These are phyloP conservation scores for Cryptoblepharus egeriae DNA, from an alignment of 2,797 vertebrate genomes.

Conservation along the genomic window DNA sequence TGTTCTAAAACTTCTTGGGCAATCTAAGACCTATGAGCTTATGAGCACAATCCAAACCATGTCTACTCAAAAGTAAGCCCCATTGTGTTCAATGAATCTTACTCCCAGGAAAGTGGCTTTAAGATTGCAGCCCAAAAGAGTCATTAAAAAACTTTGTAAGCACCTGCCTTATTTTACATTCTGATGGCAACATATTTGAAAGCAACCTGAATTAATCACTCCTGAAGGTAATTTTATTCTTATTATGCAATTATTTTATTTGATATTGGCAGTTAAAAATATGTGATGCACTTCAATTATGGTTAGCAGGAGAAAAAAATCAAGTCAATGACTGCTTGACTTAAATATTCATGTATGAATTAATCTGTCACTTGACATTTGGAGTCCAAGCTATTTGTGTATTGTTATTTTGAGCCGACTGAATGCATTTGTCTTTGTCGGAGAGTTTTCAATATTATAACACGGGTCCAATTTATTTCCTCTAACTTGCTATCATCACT, in stretches of 20 bases:
- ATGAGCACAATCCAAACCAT: too few relatives aligned
- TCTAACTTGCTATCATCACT: neutral
- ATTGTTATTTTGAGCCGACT: slow-evolving; percentile 45
- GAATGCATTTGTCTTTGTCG: slow-evolving; percentile 34
- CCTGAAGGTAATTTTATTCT: slow-evolving; percentile 68
- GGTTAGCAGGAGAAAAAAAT: slow-evolving; percentile 59
- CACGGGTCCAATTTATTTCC: neutral
- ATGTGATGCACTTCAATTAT: slow-evolving; percentile 64
- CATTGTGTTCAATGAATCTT: too few relatives aligned
- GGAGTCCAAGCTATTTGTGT: slow-evolving; percentile 44
- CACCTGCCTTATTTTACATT: slow-evolving; percentile 30
- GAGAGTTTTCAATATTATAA: neutral
- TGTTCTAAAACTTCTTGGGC: slow-evolving; percentile 1
- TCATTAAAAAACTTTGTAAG: slow-evolving; percentile 39
- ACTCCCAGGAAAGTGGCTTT: too few relatives aligned
- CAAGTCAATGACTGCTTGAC: slow-evolving; percentile 70
- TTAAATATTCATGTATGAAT: slow-evolving; percentile 71
- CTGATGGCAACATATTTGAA: slow-evolving; percentile 39
- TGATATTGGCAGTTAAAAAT: slow-evolving; percentile 56
- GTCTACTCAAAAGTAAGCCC: too few relatives aligned
- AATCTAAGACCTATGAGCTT: slow-evolving; percentile 46
- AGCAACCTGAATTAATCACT: slow-evolving; percentile 66
- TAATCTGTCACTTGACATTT: slow-evolving; percentile 73
- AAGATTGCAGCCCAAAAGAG: too few relatives aligned
- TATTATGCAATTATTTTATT: slow-evolving; percentile 76